A percentile compares a stretch with the other conserved stretches of the same genome.
Conservation (phyloP, 2,888 invertebrate genomes). For the Nomada fabriciana region DNA sequence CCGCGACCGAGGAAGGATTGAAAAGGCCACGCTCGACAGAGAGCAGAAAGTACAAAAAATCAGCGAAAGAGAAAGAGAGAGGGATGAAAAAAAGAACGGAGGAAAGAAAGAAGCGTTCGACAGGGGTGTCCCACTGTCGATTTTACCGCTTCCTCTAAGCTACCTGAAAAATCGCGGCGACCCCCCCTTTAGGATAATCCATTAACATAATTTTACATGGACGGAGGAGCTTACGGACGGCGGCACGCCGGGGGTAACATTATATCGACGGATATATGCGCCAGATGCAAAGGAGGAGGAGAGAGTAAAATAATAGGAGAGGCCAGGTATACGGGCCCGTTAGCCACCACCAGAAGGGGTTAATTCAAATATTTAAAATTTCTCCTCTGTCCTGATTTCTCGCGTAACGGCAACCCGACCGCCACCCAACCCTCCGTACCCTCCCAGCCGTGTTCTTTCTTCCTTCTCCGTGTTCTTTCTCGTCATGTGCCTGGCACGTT, state of each 20-base stretch:
- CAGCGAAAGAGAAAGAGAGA: slow-evolving; percentile 14
- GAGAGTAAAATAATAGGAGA: slow-evolving; percentile 77
- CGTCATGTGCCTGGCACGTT: not conserved
- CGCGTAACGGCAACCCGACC: slow-evolving; percentile 76
- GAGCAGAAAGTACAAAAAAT: slow-evolving; percentile 39
- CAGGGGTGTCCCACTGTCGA: slow-evolving; percentile 53
- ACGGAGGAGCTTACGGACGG: slow-evolving; percentile 55
- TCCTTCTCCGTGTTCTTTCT: not conserved
- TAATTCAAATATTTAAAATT: slow-evolving; percentile 84
- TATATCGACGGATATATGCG: slow-evolving; percentile 77
- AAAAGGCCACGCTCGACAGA: slow-evolving; percentile 51
- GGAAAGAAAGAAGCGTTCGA: slow-evolving; percentile 33
- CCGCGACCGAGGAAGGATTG: slow-evolving; percentile 72
- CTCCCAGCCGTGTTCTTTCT: slow-evolving; percentile 16
- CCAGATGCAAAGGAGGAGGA: slow-evolving; percentile 83
- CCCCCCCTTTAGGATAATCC: slow-evolving; percentile 82
- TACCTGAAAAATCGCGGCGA: slow-evolving; percentile 74
- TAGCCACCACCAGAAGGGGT: slow-evolving; percentile 73
- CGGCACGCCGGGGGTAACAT: slow-evolving; percentile 74
- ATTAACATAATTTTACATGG: slow-evolving; percentile 85
- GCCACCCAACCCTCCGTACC: slow-evolving; percentile 6
- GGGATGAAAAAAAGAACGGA: slow-evolving; percentile 43
- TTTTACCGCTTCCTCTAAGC: slow-evolving; percentile 40
- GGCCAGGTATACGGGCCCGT: slow-evolving; percentile 75
- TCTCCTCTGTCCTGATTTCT: slow-evolving; percentile 78